Percentiles rank a stretch among this genome's conserved stretches.
Conservation (phyloP, 2,113 vertebrate species). For the Anas platyrhynchos region DNA sequence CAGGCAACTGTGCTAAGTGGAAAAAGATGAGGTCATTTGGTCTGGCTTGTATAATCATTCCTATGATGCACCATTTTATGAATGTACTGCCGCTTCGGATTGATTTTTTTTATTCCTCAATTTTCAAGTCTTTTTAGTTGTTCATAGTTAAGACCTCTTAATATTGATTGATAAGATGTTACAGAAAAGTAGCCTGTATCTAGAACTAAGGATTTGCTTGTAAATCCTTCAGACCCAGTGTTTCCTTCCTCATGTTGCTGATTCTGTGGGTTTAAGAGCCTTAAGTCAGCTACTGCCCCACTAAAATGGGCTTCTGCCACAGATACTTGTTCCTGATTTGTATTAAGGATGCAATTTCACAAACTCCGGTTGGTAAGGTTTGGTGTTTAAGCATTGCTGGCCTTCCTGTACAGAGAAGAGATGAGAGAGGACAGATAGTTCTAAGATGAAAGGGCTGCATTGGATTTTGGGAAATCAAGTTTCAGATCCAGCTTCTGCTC, state of each 20-base stretch:
- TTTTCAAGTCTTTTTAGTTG: background rate
- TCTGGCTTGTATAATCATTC: background rate
- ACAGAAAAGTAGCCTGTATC: background rate
- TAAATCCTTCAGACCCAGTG: background rate
- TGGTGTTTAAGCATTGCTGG: background rate
- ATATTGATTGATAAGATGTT: background rate
- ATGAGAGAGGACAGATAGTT: background rate
- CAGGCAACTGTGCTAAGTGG: background rate
- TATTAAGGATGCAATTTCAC: background rate
- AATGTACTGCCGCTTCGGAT: background rate
- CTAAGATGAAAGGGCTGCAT: background rate
- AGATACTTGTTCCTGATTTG: background rate
- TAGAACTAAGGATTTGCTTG: background rate
- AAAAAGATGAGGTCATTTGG: background rate
- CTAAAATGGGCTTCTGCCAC: background rate
- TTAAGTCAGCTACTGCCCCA: background rate
- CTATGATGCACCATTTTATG: background rate
- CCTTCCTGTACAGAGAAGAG: background rate
- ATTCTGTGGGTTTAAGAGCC: background rate
- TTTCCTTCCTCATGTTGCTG: background rate
- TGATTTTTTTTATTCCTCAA: background rate
- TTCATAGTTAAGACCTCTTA: background rate
- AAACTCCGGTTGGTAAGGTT: background rate
- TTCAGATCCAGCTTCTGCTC: background rate
- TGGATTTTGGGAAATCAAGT: background rate